Evolutionary conservation across 2,888 invertebrate species (phyloP), one percentile per base, ranked within the genome.

Genomic region (Oscheius myriophilus): DNA sequence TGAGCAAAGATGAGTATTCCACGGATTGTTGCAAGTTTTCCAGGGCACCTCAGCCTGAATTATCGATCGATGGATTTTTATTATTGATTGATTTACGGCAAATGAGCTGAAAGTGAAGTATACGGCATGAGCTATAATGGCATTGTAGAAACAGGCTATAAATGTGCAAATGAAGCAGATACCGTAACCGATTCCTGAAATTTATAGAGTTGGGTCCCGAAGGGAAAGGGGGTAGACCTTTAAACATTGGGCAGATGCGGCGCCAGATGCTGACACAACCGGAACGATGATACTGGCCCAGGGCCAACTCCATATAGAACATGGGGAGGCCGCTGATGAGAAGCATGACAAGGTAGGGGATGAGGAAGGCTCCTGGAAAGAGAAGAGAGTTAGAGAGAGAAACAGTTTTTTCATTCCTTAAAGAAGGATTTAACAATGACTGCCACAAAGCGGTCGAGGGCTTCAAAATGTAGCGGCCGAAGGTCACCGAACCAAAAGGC

Each of bases 151-250:
- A 92, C 95, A 95, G 81, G 93, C 93, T 91, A 90, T 88, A 90
- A 95, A 96, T 87, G 95, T 91, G 89, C 95, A 95, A 84, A 96
- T 93, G 87, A 96, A 91, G 87, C 95, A 95, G 87, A 96, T 96
- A 12, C 95, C 94, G 89, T 95, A 95, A 64, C 96, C 96, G 63
- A 96, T 92, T 79, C 96, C 95, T 82, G 39, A 53, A 71, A 11
- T 6, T 45, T 18, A 51, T 21, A 23, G 14, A 2, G n/a, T 18
- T 23, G 63, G 58, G 63, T 53, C 70, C n/a, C 9, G 43, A 21
- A 1, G n/a, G 33, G 21, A 58, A 41, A 46, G 12, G 46, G n/a
- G n/a, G 46, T 16, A 45, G 18, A 94, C 95, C 91, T 93, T 94
- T 71, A 94, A 90, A 83, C 69, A 95, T 92, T 0, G 96, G 95